Conservation (phyloP, 2,797 vertebrate genomes). For the Anisognathus igniventris region DNA sequence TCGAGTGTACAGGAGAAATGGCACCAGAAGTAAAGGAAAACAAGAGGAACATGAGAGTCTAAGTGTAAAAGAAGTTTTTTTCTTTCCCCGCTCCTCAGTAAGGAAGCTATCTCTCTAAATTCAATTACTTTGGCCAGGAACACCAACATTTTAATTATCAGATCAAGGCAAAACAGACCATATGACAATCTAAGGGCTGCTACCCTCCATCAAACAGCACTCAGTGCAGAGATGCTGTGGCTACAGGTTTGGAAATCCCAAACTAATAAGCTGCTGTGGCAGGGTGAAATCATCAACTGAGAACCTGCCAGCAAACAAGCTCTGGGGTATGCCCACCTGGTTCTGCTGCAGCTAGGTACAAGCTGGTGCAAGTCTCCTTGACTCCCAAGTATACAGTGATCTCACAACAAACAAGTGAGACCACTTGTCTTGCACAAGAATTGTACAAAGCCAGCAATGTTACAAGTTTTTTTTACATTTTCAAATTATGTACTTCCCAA, state of each 20-base stretch:
- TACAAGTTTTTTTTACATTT: background rate
- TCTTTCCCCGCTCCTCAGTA: rapidly evolving
- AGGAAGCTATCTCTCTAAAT: background rate
- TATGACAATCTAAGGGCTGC: background rate
- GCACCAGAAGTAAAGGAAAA: background rate
- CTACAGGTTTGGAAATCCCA: background rate
- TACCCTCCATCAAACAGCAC: background rate
- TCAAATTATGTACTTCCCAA: background rate
- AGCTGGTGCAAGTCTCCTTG: background rate
- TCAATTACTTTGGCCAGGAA: background rate
- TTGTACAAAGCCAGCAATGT: background rate
- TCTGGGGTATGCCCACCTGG: background rate
- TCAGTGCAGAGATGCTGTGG: rapidly evolving
- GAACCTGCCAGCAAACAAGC: background rate
- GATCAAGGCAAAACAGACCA: background rate
- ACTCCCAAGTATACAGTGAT: background rate
- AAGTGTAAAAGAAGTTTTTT: background rate
- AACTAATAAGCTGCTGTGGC: background rate
- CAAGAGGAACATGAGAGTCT: background rate
- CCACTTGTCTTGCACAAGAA: background rate
- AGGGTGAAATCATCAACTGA: background rate
- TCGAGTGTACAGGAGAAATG: background rate
- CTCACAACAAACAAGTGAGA: background rate
- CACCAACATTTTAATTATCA: background rate
- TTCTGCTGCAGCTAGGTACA: background rate